A percentile compares a stretch with the other conserved stretches of the same genome.
Evolutionary conservation across 2,113 vertebrate species (phyloP).

Genomic region (Tinamus guttatus): DNA sequence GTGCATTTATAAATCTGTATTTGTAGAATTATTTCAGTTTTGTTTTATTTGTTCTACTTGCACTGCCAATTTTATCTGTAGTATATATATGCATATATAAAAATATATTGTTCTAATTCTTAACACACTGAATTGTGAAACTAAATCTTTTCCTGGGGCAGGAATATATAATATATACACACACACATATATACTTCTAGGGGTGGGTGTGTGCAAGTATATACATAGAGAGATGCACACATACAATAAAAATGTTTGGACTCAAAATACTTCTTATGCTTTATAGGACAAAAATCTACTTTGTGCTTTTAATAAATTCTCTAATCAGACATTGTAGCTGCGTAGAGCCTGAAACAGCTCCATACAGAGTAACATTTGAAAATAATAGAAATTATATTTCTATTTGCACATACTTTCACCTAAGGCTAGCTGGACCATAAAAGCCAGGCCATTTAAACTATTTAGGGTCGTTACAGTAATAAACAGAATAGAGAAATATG

Average conservation of each 20-base stretch:
- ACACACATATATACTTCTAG: not conserved
- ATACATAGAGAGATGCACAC: not conserved
- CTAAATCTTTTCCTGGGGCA: not conserved
- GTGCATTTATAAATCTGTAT: not conserved
- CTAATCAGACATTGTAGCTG: not conserved
- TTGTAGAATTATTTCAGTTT: not conserved
- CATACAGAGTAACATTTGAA: not conserved
- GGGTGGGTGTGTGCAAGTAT: not conserved
- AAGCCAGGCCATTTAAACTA: not conserved
- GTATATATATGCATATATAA: not conserved
- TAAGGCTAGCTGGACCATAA: constrained; percentile 22
- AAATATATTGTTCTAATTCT: not conserved
- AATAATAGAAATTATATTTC: constrained; percentile 36
- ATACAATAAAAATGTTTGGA: not conserved
- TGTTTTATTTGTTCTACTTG: not conserved
- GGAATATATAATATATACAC: rapidly evolving
- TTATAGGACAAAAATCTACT: not conserved
- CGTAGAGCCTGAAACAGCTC: not conserved
- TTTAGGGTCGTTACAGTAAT: constrained; percentile 7
- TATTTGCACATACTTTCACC: constrained; percentile 11
- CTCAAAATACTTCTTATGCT: not conserved
- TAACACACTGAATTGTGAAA: not conserved
- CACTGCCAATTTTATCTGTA: not conserved
- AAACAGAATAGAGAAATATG: constrained; percentile 39
- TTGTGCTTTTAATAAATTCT: constrained; percentile 2